Evolutionary conservation across 2,888 invertebrate genomes (phyloP).

Genomic region (Tetropium fuscum): DNA sequence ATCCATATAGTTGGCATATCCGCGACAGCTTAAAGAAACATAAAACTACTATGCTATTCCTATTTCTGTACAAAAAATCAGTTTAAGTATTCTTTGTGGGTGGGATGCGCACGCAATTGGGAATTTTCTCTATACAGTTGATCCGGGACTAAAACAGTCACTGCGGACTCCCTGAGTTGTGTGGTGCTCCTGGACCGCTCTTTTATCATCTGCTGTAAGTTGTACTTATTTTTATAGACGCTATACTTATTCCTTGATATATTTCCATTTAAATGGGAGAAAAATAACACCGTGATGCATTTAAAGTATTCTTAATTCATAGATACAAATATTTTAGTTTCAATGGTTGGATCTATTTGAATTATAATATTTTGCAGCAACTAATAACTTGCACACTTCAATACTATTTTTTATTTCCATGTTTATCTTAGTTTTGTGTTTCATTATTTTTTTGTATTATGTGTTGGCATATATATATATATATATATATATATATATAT

Average conservation of each 20-base stretch:
- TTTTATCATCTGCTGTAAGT: conserved; percentile 62
- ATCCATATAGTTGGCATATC: too few relatives aligned
- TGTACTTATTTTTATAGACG: conserved; percentile 14
- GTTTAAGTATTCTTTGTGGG: conserved; percentile 40
- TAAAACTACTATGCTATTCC: conserved; percentile 37
- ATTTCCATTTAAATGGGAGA: not conserved
- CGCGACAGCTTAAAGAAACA: conserved; percentile 31
- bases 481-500: too few relatives aligned
- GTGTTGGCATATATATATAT: too few relatives aligned
- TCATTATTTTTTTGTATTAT: too few relatives aligned
- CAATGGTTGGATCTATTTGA: too few relatives aligned
- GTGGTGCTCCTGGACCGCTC: conserved; percentile 66
- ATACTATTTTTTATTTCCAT: too few relatives aligned
- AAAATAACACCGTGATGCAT: too few relatives aligned
- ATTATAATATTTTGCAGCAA: too few relatives aligned
- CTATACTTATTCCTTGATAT: not conserved
- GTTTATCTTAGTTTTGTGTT: too few relatives aligned
- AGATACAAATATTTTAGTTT: too few relatives aligned
- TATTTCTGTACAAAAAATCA: conserved; percentile 47
- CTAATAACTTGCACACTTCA: too few relatives aligned
- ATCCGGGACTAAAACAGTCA: conserved; percentile 58
- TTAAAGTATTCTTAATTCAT: too few relatives aligned
- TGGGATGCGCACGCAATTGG: conserved; percentile 47
- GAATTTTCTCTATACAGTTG: conserved; percentile 39
- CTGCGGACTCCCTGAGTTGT: conserved; percentile 66